phyloP scores from a whole-genome alignment of 2,113 vertebrate species.

The Serinus canaria region DNA sequence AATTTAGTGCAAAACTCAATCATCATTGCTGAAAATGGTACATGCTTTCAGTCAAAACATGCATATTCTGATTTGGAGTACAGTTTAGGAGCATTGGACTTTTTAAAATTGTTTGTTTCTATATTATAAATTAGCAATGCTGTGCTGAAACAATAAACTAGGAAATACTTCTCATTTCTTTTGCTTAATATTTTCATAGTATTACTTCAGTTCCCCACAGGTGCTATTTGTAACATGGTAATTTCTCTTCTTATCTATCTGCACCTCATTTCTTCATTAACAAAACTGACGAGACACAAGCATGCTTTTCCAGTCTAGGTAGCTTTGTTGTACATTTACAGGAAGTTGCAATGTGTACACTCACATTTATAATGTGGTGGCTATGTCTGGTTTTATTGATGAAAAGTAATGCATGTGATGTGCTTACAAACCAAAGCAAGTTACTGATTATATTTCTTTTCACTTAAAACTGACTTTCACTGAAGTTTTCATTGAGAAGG shows the following conservation, averaged over 20 bases:
- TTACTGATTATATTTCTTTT: background rate
- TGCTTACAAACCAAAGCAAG: background rate
- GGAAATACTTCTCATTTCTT: background rate
- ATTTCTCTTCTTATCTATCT: background rate
- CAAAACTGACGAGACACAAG: background rate
- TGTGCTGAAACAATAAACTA: background rate
- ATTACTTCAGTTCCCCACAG: background rate
- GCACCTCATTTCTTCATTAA: background rate
- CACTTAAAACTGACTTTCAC: background rate
- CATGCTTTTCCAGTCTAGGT: background rate
- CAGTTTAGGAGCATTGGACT: background rate
- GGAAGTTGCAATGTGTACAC: background rate
- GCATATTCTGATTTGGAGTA: background rate
- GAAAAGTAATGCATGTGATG: background rate
- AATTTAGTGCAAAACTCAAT: background rate
- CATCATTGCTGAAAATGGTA: background rate
- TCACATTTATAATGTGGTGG: background rate
- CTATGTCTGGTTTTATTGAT: background rate
- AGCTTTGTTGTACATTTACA: background rate
- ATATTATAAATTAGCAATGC: background rate
- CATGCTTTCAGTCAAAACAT: background rate
- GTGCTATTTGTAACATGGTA: background rate
- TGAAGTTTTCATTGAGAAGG: background rate
- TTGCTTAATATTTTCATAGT: background rate
- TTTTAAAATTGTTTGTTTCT: background rate